Conservation (phyloP, 2,797 vertebrate genomes). For the Anabacerthia variegaticeps region DNA sequence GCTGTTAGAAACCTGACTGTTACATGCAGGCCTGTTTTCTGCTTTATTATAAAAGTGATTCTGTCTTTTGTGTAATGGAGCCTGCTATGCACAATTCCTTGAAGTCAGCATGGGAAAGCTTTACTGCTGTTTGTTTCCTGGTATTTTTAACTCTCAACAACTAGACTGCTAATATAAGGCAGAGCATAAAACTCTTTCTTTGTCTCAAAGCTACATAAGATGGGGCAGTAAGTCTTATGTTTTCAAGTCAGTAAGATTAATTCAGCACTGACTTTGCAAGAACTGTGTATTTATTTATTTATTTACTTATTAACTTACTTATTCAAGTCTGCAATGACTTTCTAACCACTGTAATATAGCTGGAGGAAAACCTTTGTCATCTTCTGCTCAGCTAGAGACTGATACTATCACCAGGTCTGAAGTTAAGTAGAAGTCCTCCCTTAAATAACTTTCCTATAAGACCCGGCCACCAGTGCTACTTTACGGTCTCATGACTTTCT, state of each 20-base stretch:
- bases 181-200: neutral
- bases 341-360: neutral
- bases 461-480: neutral
- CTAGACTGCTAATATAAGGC: neutral
- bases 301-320: neutral
- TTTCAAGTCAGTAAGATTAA: neutral
- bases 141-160: neutral
- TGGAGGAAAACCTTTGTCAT: neutral
- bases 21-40: neutral
- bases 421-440: neutral
- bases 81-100: neutral
- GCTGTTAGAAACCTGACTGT: neutral
- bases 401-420: neutral
- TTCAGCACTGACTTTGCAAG: neutral
- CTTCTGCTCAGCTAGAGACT: neutral
- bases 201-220: neutral
- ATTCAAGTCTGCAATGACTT: neutral
- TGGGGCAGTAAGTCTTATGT: neutral
- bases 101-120: neutral
- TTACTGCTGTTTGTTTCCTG: neutral
- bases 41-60: neutral
- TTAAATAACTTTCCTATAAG: neutral
- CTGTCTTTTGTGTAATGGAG: slow-evolving; percentile 1
- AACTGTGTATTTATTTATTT: neutral
- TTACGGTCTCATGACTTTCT: neutral